Conservation (phyloP, 2,888 invertebrate species). For the Drosophila atripex region DNA sequence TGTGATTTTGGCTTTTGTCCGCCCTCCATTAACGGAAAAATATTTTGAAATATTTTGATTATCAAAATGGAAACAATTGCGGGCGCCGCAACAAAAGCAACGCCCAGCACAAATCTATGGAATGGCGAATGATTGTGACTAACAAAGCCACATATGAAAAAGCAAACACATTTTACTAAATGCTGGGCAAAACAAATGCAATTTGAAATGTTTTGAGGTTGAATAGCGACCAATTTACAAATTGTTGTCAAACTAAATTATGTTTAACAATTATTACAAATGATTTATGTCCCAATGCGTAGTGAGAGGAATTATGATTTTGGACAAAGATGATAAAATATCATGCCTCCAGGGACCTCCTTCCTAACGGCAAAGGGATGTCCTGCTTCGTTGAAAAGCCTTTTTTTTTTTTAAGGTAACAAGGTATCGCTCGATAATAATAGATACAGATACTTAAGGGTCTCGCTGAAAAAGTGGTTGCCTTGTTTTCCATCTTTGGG, state of each 20-base stretch:
- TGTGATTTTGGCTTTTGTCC: conserved; percentile 15
- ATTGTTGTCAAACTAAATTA: conserved; percentile 63
- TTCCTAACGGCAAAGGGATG: not conserved
- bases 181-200: conserved; percentile 36
- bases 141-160: conserved; percentile 42
- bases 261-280: conserved; percentile 27
- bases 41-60: conserved; percentile 45
- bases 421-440: not conserved
- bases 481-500: not conserved
- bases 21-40: conserved; percentile 50
- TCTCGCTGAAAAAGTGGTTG: not conserved
- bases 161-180: conserved; percentile 46
- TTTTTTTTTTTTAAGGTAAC: not conserved
- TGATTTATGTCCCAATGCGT: not conserved
- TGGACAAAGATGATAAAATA: not conserved
- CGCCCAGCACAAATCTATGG: conserved; percentile 25
- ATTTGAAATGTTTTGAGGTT: conserved; percentile 40
- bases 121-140: conserved; percentile 12
- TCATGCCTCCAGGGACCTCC: not conserved
- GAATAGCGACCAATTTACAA: conserved; percentile 52
- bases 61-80: conserved; percentile 44
- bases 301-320: not conserved
- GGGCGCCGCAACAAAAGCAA: conserved; percentile 27
- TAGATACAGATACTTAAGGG: not conserved
- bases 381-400: not conserved